These are phyloP conservation scores for Cochlearius cochlearius DNA, from an alignment of 2,113 vertebrate genomes.

Conservation along the genomic window DNA sequence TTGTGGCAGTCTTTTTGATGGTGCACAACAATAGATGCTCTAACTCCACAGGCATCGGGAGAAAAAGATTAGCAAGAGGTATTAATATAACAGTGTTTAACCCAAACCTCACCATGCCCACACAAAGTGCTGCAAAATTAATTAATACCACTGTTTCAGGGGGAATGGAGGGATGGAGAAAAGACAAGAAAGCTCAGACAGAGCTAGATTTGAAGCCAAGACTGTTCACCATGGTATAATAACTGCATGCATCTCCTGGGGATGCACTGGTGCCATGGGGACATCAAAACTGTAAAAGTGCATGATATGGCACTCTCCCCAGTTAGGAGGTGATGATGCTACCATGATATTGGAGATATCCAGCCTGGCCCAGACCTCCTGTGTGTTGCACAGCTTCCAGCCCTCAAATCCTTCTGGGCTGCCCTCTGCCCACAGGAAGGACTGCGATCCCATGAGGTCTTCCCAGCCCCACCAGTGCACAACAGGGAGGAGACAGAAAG, in stretches of 20 bases:
- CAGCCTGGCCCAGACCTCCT: not conserved
- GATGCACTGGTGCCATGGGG: not conserved
- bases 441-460: not conserved
- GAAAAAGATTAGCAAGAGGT: not conserved
- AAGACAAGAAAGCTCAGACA: not conserved
- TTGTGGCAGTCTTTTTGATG: not conserved
- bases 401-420: not conserved
- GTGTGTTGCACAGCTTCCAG: not conserved
- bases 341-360: not conserved
- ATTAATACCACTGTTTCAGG: not conserved
- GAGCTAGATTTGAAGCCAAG: not conserved
- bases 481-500: not conserved
- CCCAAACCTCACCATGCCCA: not conserved
- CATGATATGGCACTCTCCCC: not conserved
- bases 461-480: not conserved
- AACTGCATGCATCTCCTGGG: not conserved
- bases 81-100: not conserved
- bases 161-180: not conserved
- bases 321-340: not conserved
- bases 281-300: not conserved
- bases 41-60: not conserved
- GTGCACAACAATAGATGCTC: not conserved
- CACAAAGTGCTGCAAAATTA: not conserved
- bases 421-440: not conserved
- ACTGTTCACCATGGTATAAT: fast-evolving